Evolutionary conservation across 2,113 vertebrate species (phyloP).

Genomic region (Oryzias javanicus): DNA sequence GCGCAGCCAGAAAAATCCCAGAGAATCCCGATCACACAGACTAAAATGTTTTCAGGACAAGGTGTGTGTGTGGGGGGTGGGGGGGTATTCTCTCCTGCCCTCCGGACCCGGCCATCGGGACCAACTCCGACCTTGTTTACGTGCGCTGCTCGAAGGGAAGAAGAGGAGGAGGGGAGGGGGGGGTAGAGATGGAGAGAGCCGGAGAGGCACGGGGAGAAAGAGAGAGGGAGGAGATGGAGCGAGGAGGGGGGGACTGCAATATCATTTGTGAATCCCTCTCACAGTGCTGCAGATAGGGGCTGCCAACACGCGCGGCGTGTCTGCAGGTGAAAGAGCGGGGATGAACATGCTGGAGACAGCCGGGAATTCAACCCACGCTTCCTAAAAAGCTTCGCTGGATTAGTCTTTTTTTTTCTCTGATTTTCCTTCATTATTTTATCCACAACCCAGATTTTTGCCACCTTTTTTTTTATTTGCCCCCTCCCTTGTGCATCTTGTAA

Average conservation of each 20-base stretch:
- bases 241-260: slow-evolving; percentile 83
- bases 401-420: slow-evolving; percentile 11
- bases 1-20: too few relatives aligned
- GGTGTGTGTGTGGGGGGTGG: slow-evolving; percentile 21
- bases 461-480: too few relatives aligned
- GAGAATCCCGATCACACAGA: too few relatives aligned
- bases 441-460: slow-evolving; percentile 4
- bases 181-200: slow-evolving; percentile 58
- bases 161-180: slow-evolving; percentile 7
- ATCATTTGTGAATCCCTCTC: slow-evolving; percentile 94
- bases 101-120: slow-evolving; percentile 84
- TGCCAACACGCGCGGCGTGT: slow-evolving; percentile 87
- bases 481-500: too few relatives aligned
- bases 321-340: slow-evolving; percentile 88
- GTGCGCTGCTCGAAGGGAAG: slow-evolving; percentile 68
- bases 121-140: slow-evolving; percentile 86
- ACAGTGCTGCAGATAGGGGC: slow-evolving; percentile 91
- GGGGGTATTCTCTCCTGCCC: slow-evolving; percentile 72
- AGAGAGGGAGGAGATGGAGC: slow-evolving; percentile 56
- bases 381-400: slow-evolving; percentile 55
- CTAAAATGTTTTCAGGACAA: too few relatives aligned
- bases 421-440: background rate
- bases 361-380: slow-evolving; percentile 47
- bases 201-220: slow-evolving; percentile 63
- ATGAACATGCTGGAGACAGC: slow-evolving; percentile 82